Evolutionary conservation across 1,140 invertebrate species (phyloP).

Genomic region (Polyergus mexicanus): DNA sequence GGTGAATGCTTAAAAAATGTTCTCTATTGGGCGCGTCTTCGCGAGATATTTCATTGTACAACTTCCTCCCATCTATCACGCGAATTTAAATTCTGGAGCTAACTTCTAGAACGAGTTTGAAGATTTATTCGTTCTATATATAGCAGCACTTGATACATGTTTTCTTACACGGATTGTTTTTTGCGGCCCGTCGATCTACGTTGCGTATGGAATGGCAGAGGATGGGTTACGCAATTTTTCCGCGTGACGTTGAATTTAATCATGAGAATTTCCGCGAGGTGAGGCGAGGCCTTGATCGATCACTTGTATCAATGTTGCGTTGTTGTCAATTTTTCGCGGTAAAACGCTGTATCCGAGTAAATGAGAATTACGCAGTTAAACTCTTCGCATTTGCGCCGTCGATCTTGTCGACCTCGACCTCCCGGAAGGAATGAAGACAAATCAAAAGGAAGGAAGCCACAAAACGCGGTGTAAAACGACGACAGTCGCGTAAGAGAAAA

Average conservation of each 20-base stretch:
- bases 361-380: constrained; percentile 15
- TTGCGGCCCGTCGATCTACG: constrained; percentile 4
- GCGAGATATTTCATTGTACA: background rate
- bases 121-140: background rate
- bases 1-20: background rate
- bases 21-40: background rate
- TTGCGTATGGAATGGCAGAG: constrained; percentile 7
- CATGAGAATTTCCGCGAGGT: constrained; percentile 71
- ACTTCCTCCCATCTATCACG: background rate
- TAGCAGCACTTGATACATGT: background rate
- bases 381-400: constrained; percentile 26
- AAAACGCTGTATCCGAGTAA: background rate
- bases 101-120: background rate
- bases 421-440: constrained; percentile 63
- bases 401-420: constrained; percentile 52
- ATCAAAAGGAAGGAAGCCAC: constrained; percentile 52
- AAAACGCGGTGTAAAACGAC: constrained; percentile 17
- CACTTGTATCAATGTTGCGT: constrained; percentile 44
- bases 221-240: constrained; percentile 55
- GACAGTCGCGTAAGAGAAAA: constrained; percentile 35
- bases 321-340: constrained; percentile 18
- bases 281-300: constrained; percentile 70
- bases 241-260: constrained; percentile 61
- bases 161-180: constrained; percentile 4
- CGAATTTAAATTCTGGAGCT: background rate